Evolutionary conservation across 2,888 invertebrate genomes (phyloP).

Genomic region (Phalera bucephala): DNA sequence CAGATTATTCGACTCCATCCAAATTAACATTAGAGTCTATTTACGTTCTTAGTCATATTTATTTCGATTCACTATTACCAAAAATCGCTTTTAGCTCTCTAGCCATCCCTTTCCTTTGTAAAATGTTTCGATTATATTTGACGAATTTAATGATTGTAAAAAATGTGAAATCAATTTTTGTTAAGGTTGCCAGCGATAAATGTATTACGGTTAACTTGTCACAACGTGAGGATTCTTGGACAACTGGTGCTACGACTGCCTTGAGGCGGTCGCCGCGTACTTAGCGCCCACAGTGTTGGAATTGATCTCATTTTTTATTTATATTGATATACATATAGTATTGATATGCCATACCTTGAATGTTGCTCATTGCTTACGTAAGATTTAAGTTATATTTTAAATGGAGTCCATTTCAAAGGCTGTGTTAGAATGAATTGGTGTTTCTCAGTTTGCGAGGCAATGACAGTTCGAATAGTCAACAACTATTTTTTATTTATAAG

Average conservation of each 20-base stretch:
- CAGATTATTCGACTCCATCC: slow-evolving; percentile 45
- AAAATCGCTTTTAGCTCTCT: slow-evolving; percentile 65
- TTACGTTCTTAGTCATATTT: slow-evolving; percentile 48
- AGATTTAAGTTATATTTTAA: slow-evolving; percentile 47
- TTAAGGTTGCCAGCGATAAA: slow-evolving; percentile 30
- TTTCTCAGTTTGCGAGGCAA: slow-evolving; percentile 31
- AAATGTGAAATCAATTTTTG: slow-evolving; percentile 49
- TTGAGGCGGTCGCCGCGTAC: slow-evolving; percentile 15
- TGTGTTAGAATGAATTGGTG: slow-evolving; percentile 50
- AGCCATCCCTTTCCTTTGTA: slow-evolving; percentile 44
- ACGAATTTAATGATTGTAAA: slow-evolving; percentile 29
- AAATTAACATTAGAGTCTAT: slow-evolving; percentile 39
- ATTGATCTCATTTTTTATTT: slow-evolving; percentile 78
- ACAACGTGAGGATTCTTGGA: slow-evolving; percentile 18
- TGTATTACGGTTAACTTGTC: slow-evolving; percentile 21
- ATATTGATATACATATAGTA: slow-evolving; percentile 61
- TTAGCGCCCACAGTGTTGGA: slow-evolving; percentile 25
- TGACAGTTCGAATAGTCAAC: slow-evolving; percentile 21
- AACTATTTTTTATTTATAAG: slow-evolving; percentile 22
- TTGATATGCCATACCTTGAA: slow-evolving; percentile 70
- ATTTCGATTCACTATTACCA: slow-evolving; percentile 39
- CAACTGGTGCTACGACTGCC: slow-evolving; percentile 4
- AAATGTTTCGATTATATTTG: slow-evolving; percentile 39
- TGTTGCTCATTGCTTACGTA: slow-evolving; percentile 64
- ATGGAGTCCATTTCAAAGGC: slow-evolving; percentile 49